Percentiles rank a stretch among this genome's conserved stretches.
Evolutionary conservation across 2,888 invertebrate genomes (phyloP).

Genomic region (Lycocerus yunnanus): DNA sequence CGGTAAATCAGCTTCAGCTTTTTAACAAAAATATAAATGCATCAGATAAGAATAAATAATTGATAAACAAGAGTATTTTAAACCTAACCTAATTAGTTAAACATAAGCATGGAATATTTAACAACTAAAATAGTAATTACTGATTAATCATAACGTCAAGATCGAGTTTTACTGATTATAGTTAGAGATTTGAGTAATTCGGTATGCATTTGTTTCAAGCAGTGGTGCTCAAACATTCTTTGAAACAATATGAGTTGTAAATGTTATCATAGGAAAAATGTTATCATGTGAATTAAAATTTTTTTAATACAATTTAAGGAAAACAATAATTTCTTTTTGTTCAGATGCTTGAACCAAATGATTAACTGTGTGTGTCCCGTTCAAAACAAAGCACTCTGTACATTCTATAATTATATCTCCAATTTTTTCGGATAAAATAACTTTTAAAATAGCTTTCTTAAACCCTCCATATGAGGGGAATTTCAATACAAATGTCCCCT

Average conservation of each 20-base stretch:
- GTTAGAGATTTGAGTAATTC: neutral
- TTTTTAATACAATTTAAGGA: too few species aligned
- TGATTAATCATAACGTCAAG: neutral
- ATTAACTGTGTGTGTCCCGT: too few species aligned
- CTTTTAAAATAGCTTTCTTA: constrained; percentile 10
- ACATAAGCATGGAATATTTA: neutral
- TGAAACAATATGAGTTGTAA: too few species aligned
- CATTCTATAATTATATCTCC: neutral
- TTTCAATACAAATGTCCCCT: constrained; percentile 13
- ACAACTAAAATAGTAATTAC: neutral
- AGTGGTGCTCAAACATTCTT: too few species aligned
- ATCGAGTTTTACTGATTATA: neutral
- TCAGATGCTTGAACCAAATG: too few species aligned
- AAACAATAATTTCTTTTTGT: too few species aligned
- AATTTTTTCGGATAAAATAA: neutral
- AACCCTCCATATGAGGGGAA: neutral
- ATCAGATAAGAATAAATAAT: neutral
- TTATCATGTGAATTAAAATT: too few species aligned
- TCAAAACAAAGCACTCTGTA: neutral
- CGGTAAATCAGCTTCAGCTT: neutral
- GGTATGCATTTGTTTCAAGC: neutral
- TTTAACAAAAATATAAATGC: neutral
- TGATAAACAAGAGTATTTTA: neutral
- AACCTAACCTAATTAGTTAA: neutral
- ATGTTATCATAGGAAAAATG: too few species aligned